Evolutionary conservation across 2,888 invertebrate genomes (phyloP), one percentile per base, ranked within the genome.

Genomic region (Aleiodes testaceus): DNA sequence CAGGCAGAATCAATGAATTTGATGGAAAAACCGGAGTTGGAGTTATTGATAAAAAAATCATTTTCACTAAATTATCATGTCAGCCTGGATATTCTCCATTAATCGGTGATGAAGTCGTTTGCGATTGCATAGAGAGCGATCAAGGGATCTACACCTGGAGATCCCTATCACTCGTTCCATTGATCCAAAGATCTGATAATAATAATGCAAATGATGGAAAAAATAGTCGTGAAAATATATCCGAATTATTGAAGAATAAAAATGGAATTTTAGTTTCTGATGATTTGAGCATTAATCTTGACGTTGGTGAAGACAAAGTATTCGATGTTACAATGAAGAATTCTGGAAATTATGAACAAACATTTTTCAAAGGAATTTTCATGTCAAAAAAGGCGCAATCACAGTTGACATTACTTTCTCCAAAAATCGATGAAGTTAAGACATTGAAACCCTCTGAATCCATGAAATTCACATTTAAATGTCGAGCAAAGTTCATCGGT

Each of bases 61-160:
- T 90, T 82, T 93, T 94, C 77, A 88, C 90, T 42, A 90, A 88
- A 77, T 88, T 89, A 53, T 88, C 89, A 47, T 84, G 93, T 65
- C 88, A 90, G 6, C 84, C 87, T 68, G 91, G 90, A 0, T 89
- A 90, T 74, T 82, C 89, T 44, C 91, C 93, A 0, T 84, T 88
- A 49, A 80, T 90, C 65, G 92, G 92, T 11, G 92, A 93, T 79
- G 89, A 89, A 84, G 93, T 93, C 2, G 82, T 89, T 69, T 90
- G 90, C 4, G 92, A 94, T 82, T 90, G 92, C 1, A 93, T 95
- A 78, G 95, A 95, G 87, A 94, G 94, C 84, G 91, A 91, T 77
- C 92, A 93, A 88, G 89, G 89, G 14, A 78, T 81, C 11, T 90
- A 87, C 70, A 85, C 86, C 59, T 91, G 92, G 92, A 88, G 94